Conservation (phyloP, 2,888 invertebrate genomes). For the Amblyjoppa fuscipennis region DNA sequence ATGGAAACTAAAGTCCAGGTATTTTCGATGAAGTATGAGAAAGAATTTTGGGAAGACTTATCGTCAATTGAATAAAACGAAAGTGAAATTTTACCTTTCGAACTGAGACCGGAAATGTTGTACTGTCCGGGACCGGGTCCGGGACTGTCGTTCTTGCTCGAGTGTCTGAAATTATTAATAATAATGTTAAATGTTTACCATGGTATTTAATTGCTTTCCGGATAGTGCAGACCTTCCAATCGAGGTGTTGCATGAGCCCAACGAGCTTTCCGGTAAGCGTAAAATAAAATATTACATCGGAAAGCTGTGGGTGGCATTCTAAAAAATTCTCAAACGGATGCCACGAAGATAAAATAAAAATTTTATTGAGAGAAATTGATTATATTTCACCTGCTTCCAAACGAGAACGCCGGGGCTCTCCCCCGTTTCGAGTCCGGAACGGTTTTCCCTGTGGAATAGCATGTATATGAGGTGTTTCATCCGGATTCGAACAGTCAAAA, state of each 20-base stretch:
- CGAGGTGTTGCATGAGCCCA: too few species aligned
- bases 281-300: too few species aligned
- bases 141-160: slow-evolving; percentile 86
- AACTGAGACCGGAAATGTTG: slow-evolving; percentile 93
- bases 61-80: slow-evolving; percentile 2
- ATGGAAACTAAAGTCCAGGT: slow-evolving; percentile 29
- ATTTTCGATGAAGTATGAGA: slow-evolving; percentile 22
- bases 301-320: background rate
- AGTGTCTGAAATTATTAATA: slow-evolving; percentile 81
- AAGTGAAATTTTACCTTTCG: slow-evolving; percentile 88
- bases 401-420: slow-evolving; percentile 93
- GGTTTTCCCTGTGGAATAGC: slow-evolving; percentile 88
- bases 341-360: background rate
- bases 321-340: background rate
- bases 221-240: too few species aligned
- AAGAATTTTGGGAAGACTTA: background rate
- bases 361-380: background rate
- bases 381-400: slow-evolving; percentile 88
- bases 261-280: too few species aligned
- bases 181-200: background rate
- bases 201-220: background rate
- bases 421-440: slow-evolving; percentile 92
- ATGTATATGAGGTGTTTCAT: slow-evolving; percentile 14
- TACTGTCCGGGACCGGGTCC: slow-evolving; percentile 97
- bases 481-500: too few species aligned